These are phyloP conservation scores for Eupsittula cactorum DNA, from an alignment of 2,113 vertebrate species.

Conservation along the genomic window DNA sequence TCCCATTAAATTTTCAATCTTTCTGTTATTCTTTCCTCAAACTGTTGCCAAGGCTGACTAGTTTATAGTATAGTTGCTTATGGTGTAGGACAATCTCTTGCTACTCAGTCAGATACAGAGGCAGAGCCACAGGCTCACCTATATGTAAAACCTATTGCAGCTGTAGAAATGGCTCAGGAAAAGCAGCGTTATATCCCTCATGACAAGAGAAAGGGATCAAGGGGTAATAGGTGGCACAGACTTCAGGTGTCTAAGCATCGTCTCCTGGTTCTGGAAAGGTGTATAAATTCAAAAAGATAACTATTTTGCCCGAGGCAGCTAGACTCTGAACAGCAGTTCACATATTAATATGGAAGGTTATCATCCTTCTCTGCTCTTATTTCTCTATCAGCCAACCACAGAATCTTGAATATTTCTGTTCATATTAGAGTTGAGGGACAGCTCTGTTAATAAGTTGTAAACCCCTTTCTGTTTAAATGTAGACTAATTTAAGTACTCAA, in stretches of 20 bases:
- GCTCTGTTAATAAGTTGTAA: conserved; percentile 26
- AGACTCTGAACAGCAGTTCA: neutral
- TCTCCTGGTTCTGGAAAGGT: neutral
- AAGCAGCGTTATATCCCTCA: neutral
- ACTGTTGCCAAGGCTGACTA: neutral
- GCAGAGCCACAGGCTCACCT: neutral
- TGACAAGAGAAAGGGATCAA: neutral
- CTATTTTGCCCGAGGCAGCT: neutral
- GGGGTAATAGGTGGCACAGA: fast-evolving
- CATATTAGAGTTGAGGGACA: neutral
- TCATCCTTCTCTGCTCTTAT: neutral
- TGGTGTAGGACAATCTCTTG: neutral
- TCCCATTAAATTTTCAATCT: neutral
- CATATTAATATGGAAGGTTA: neutral
- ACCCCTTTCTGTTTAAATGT: conserved; percentile 34
- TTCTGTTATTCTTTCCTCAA: neutral
- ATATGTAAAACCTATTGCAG: neutral
- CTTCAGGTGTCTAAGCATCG: fast-evolving
- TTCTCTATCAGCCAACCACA: neutral
- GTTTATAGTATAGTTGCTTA: neutral
- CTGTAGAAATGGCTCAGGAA: neutral
- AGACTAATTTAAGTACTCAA: conserved; percentile 51
- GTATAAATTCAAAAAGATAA: neutral
- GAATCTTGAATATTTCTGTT: neutral
- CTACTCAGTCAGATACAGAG: neutral